Evolutionary conservation across 2,888 invertebrate genomes (phyloP).

Genomic region (Oscheius sp.): DNA sequence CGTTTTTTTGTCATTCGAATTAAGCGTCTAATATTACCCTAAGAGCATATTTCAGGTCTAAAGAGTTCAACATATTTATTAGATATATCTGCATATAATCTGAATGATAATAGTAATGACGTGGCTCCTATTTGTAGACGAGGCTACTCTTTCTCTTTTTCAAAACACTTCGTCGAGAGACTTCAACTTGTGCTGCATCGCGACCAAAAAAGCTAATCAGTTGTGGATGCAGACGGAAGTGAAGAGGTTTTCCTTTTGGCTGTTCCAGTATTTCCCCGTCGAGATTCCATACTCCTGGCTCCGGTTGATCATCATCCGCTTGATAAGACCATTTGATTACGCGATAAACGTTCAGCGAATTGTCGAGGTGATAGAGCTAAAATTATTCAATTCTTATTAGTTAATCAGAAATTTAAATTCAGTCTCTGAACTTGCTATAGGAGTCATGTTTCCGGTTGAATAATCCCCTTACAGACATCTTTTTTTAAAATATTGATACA

Average conservation of each 20-base stretch:
- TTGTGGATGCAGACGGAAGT: constrained; percentile 66
- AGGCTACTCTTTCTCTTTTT: constrained; percentile 57
- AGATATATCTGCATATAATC: too few relatives aligned
- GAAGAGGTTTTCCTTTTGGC: constrained; percentile 59
- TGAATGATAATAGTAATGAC: too few relatives aligned
- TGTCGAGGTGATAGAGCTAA: constrained; percentile 52
- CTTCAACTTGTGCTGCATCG: constrained; percentile 63
- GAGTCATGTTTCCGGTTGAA: too few relatives aligned
- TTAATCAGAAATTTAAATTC: too few relatives aligned
- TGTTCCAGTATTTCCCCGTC: constrained; percentile 68
- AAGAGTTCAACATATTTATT: neutral
- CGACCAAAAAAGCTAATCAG: constrained; percentile 67
- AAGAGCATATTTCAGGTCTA: neutral
- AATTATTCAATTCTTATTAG: too few relatives aligned
- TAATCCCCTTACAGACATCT: too few relatives aligned
- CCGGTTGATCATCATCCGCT: constrained; percentile 54
- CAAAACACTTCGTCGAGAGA: constrained; percentile 57
- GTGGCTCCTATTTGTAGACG: constrained; percentile 54
- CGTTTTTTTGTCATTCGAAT: too few relatives aligned
- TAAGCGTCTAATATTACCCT: too few relatives aligned
- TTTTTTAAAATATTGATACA: neutral
- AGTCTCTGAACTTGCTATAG: too few relatives aligned
- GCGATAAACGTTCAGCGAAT: constrained; percentile 61
- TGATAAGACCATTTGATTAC: constrained; percentile 65
- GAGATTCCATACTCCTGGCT: constrained; percentile 67